Percentiles rank a stretch among this genome's conserved stretches.
Evolutionary conservation across 2,113 vertebrate species (phyloP).

Genomic region (Coturnix japonica): DNA sequence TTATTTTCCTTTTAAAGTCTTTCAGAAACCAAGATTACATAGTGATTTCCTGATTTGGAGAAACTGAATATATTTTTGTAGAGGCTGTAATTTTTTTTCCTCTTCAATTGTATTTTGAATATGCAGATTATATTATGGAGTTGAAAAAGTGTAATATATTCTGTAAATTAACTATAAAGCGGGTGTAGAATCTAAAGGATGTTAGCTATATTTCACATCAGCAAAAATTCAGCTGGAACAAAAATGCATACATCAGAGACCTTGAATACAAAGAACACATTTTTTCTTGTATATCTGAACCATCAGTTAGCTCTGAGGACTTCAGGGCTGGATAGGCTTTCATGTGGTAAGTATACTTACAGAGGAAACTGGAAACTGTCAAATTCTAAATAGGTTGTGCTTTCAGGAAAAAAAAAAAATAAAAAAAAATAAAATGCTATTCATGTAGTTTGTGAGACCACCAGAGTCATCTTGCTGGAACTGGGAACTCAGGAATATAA

Average conservation of each 20-base stretch:
- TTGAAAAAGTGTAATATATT: background rate
- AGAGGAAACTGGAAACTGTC: background rate
- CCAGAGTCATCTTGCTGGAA: background rate
- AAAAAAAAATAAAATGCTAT: background rate
- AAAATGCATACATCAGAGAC: background rate
- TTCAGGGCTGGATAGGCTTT: background rate
- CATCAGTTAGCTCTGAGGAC: background rate
- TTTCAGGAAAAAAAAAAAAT: background rate
- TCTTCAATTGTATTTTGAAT: background rate
- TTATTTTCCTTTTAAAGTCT: slow-evolving; percentile 10
- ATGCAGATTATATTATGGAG: background rate
- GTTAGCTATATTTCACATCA: background rate
- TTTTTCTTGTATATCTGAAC: background rate
- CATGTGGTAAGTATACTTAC: rapidly evolving
- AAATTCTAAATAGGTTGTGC: background rate
- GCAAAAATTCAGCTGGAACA: background rate
- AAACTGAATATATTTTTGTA: background rate
- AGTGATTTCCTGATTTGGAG: background rate
- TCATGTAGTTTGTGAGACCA: background rate
- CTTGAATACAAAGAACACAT: background rate
- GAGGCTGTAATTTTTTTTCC: background rate
- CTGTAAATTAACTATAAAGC: background rate
- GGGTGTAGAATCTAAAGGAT: background rate
- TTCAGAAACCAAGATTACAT: background rate
- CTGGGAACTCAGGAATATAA: background rate